Evolutionary conservation across 2,797 vertebrate species (phyloP).

Genomic region (Todus mexicanus): DNA sequence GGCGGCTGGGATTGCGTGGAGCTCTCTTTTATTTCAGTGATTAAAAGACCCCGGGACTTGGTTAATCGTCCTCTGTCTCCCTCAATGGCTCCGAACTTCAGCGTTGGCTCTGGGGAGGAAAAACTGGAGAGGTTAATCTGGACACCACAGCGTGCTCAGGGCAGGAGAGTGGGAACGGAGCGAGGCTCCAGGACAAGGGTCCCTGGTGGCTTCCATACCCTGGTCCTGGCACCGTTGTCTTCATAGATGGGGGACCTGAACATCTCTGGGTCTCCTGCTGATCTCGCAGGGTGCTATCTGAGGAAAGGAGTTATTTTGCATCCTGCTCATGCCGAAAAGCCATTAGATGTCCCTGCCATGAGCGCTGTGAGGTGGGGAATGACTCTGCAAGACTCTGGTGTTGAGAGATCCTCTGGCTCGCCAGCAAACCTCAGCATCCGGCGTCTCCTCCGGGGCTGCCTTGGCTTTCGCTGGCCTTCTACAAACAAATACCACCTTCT

Average conservation of each 20-base stretch:
- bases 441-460: background rate
- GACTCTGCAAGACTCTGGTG: background rate
- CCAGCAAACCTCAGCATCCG: background rate
- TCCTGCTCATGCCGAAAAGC: accelerated
- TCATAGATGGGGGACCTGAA: background rate
- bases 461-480: background rate
- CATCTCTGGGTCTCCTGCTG: background rate
- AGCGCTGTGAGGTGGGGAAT: background rate
- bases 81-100: background rate
- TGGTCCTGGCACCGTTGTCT: accelerated
- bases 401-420: background rate
- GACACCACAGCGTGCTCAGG: background rate
- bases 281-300: background rate
- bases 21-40: slow-evolving; percentile 43
- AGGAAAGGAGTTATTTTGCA: background rate
- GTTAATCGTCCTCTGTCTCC: slow-evolving; percentile 50
- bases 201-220: background rate
- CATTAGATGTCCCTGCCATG: background rate
- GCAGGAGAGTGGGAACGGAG: background rate
- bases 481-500: background rate
- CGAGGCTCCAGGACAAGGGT: background rate
- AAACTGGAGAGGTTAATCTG: background rate
- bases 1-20: slow-evolving; percentile 65
- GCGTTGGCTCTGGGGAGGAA: background rate
- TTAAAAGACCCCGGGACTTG: slow-evolving; percentile 20